These are phyloP conservation scores for Autographa gamma DNA, from an alignment of 2,888 invertebrate species.

Conservation along the genomic window DNA sequence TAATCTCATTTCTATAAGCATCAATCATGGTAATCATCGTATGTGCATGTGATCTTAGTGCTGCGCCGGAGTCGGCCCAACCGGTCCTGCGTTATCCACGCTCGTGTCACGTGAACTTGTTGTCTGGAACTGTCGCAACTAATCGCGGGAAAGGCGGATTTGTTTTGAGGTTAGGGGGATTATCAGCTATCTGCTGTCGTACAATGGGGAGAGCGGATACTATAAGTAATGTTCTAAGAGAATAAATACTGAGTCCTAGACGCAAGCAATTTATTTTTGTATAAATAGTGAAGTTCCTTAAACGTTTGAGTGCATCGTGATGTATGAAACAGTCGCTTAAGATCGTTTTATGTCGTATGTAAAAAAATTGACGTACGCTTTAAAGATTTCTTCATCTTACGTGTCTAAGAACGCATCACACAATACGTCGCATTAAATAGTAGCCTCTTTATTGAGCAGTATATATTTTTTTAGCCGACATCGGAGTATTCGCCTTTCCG, in stretches of 20 bases:
- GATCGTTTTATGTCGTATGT: too few relatives aligned
- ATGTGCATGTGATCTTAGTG: slow-evolving; percentile 24
- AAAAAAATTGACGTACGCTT: too few relatives aligned
- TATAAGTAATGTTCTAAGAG: background rate
- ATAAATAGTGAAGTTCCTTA: too few relatives aligned
- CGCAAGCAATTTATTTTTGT: too few relatives aligned
- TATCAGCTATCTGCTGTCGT: background rate
- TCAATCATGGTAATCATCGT: background rate
- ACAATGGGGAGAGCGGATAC: background rate
- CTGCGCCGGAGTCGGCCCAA: slow-evolving; percentile 21
- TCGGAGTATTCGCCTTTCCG: slow-evolving; percentile 26
- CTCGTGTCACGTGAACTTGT: slow-evolving; percentile 41
- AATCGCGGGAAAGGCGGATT: background rate
- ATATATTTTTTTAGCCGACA: slow-evolving; percentile 18
- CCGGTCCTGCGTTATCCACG: slow-evolving; percentile 37
- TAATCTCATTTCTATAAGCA: background rate
- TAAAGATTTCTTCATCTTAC: background rate
- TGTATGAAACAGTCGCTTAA: too few relatives aligned
- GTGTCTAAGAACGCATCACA: background rate
- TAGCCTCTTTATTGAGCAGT: slow-evolving; percentile 1
- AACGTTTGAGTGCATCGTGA: too few relatives aligned
- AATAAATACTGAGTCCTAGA: background rate
- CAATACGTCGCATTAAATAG: background rate
- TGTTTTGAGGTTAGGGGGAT: background rate
- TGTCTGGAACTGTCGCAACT: slow-evolving; percentile 16